Percentiles rank a stretch among this genome's conserved stretches.
phyloP scores from a whole-genome alignment of 1,140 invertebrate genomes.

The Ips nitidus region DNA sequence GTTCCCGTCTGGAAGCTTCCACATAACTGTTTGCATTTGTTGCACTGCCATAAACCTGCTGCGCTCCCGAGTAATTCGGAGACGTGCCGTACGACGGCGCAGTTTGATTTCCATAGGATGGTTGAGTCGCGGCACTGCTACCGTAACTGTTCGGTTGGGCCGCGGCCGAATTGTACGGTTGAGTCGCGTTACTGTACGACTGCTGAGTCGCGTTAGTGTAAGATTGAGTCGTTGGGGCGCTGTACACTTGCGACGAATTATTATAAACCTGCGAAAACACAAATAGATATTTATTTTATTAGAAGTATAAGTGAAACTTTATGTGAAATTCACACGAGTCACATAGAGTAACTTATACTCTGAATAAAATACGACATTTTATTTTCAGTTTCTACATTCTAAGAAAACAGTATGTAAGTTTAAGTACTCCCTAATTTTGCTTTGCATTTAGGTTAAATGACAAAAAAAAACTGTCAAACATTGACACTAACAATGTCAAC shows the following conservation, averaged over 20 bases:
- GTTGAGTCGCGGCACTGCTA: conserved; percentile 18
- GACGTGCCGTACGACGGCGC: conserved; percentile 21
- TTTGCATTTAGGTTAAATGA: too few relatives aligned
- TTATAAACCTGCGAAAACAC: conserved; percentile 32
- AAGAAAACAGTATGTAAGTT: too few relatives aligned
- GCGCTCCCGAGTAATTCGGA: conserved; percentile 22
- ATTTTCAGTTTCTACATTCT: too few relatives aligned
- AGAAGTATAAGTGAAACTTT: too few relatives aligned
- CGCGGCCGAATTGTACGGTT: conserved; percentile 34
- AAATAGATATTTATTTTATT: neutral
- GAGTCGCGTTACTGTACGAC: conserved; percentile 37
- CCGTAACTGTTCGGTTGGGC: conserved; percentile 37
- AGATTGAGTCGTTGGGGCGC: conserved; percentile 18
- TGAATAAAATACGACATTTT: too few relatives aligned
- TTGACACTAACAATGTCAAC: too few relatives aligned
- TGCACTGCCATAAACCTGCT: conserved; percentile 20
- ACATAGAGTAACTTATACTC: too few relatives aligned
- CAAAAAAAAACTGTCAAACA: too few relatives aligned
- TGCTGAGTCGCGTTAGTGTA: conserved; percentile 36
- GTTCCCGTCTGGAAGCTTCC: conserved; percentile 37
- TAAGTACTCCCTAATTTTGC: too few relatives aligned
- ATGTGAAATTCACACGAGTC: too few relatives aligned
- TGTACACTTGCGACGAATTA: conserved; percentile 32
- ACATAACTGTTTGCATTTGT: conserved; percentile 35
- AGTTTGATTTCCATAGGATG: conserved; percentile 5